Evolutionary conservation across 2,113 vertebrate species (phyloP), one percentile per base, ranked within the genome.

Genomic region (Gnathonemus longibarbis): DNA sequence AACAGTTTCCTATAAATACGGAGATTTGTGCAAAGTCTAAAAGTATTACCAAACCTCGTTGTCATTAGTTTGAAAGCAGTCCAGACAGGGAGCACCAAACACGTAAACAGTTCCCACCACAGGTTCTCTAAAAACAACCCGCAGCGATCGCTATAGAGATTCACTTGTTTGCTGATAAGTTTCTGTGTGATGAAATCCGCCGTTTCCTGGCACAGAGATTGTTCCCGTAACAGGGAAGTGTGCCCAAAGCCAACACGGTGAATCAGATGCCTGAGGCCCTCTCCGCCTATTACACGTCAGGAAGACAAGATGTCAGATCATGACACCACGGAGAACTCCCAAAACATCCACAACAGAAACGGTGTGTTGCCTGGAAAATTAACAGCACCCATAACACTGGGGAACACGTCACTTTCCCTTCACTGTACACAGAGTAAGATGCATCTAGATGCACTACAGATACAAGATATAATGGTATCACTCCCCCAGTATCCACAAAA

Each of bases 241-340:
- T 90, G 58, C 62, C 85, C 88, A 89, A 89, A 90, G 91, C 42
- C 19, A 13, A 62, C 89, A 90, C 90, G 90, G 56, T 95, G 95
- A 96, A 91, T 96, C 95, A 95, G 87, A 92, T 92, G 93, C 93
- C 91, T 21, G 7, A 56, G 92, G 92, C 94, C 94, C 93, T 91
- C 92, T 92, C 90, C 88, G 87, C 88, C 89, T 58, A 74, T 52
- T 42, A 89, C 70, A 90, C 88, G 77, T 92, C 91, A 93, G 91
- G 91, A 87, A 93, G 77, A 49, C 90, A 19, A 91, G 92, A 93
- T 91, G 89, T 91, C 93, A 88, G 85, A 91, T 88, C 92, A 94
- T 89, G 91, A 95, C 91, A 92, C 88, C 46, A 88, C 89, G 56
- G 80, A 62, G 46, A 90, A 83, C 2, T 24, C 85, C 39, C 88